Conservation (phyloP, 2,888 invertebrate genomes). For the Empis stercorea region DNA sequence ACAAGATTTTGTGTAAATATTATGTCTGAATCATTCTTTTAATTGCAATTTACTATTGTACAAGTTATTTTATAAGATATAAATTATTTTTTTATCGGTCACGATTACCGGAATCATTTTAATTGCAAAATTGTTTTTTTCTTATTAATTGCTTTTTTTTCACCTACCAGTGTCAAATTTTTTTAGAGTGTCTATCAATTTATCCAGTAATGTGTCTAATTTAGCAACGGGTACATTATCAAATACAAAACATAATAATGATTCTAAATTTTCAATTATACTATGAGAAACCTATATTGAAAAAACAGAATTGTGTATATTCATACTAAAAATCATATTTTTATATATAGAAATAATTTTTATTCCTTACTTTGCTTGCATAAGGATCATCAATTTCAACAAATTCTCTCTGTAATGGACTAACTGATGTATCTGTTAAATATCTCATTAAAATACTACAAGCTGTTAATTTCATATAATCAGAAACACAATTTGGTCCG, state of each 20-base stretch:
- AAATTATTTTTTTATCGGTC: too few relatives aligned
- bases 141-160: too few relatives aligned
- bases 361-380: constrained; percentile 68
- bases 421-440: constrained; percentile 73
- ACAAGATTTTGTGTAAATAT: too few relatives aligned
- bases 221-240: constrained; percentile 63
- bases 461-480: constrained; percentile 47
- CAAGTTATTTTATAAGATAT: too few relatives aligned
- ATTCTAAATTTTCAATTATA: constrained; percentile 57
- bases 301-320: not conserved
- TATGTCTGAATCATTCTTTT: too few relatives aligned
- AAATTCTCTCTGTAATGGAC: constrained; percentile 70
- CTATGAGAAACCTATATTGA: constrained; percentile 20
- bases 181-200: constrained; percentile 39
- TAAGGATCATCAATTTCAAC: constrained; percentile 70
- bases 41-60: too few relatives aligned
- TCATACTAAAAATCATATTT: too few relatives aligned
- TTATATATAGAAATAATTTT: too few relatives aligned
- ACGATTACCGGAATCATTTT: too few relatives aligned
- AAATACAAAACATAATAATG: constrained; percentile 55
- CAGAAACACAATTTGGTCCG: constrained; percentile 49
- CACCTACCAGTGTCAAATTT: constrained; percentile 33
- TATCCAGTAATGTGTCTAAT: constrained; percentile 46
- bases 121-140: too few relatives aligned
- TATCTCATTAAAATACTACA: constrained; percentile 63